Percentiles rank a stretch among this genome's conserved stretches.
phyloP scores from a whole-genome alignment of 2,888 invertebrate genomes.

The Agapostemon virescens region DNA sequence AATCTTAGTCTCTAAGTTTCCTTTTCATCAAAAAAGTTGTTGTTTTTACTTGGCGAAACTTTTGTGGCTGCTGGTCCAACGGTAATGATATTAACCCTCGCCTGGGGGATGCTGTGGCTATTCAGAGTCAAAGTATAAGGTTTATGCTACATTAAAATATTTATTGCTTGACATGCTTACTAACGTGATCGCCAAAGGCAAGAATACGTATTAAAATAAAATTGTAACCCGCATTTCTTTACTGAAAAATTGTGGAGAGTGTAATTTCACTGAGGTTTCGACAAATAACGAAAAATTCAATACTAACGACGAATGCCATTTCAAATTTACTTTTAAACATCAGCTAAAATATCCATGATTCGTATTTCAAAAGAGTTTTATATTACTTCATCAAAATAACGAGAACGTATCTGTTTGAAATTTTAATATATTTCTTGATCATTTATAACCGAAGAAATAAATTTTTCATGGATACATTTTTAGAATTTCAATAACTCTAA shows the following conservation, averaged over 20 bases:
- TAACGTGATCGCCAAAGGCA: background rate
- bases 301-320: too few species aligned
- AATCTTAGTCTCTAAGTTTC: background rate
- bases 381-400: too few species aligned
- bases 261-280: background rate
- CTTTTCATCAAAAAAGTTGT: slow-evolving; percentile 12
- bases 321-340: too few species aligned
- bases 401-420: too few species aligned
- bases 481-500: too few species aligned
- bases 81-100: slow-evolving; percentile 6
- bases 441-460: too few species aligned
- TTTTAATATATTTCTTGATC: too few species aligned
- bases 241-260: background rate
- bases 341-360: too few species aligned
- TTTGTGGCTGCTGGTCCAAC: background rate
- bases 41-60: background rate
- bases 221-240: background rate
- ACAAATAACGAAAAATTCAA: background rate
- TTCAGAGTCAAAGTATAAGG: background rate
- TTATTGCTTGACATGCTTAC: background rate
- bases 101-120: background rate
- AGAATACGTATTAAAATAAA: background rate
- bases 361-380: too few species aligned
- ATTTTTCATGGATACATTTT: too few species aligned
- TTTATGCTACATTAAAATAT: background rate